phyloP scores from a whole-genome alignment of 2,888 invertebrate species.

The Folsomia manolachei region DNA sequence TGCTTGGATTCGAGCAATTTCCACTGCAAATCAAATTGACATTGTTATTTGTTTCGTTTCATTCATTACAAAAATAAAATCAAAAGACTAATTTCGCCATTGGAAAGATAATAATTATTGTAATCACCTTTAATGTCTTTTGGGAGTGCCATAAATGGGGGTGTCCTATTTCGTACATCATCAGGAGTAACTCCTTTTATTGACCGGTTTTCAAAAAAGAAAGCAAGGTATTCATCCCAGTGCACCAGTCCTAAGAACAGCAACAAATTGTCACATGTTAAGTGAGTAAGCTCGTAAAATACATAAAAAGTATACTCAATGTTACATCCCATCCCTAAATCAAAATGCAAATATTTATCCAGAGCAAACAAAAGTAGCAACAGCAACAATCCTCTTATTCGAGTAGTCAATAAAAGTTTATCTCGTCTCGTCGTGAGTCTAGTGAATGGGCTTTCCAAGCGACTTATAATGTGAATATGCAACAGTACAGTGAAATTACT shows the following conservation, averaged over 20 bases:
- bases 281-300: neutral
- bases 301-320: too few species aligned
- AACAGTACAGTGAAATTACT: too few species aligned
- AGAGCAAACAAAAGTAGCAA: slow-evolving; percentile 11
- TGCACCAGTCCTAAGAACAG: slow-evolving; percentile 63
- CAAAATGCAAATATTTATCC: slow-evolving; percentile 15
- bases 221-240: slow-evolving; percentile 77
- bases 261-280: neutral
- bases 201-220: slow-evolving; percentile 69
- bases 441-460: too few species aligned
- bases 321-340: too few species aligned
- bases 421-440: too few species aligned
- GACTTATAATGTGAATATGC: too few species aligned
- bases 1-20: slow-evolving; percentile 72
- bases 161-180: slow-evolving; percentile 33
- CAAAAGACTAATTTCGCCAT: too few species aligned
- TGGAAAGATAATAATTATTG: too few species aligned
- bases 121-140: slow-evolving; percentile 39
- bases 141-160: slow-evolving; percentile 30
- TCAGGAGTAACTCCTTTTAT: slow-evolving; percentile 37
- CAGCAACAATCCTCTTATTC: neutral
- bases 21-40: slow-evolving; percentile 60
- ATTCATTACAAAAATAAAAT: neutral
- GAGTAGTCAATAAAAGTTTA: neutral
- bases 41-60: neutral